A percentile compares a stretch with the other conserved stretches of the same genome.
phyloP scores from a whole-genome alignment of 2,113 vertebrate genomes.

The Spilogale gracilis region DNA sequence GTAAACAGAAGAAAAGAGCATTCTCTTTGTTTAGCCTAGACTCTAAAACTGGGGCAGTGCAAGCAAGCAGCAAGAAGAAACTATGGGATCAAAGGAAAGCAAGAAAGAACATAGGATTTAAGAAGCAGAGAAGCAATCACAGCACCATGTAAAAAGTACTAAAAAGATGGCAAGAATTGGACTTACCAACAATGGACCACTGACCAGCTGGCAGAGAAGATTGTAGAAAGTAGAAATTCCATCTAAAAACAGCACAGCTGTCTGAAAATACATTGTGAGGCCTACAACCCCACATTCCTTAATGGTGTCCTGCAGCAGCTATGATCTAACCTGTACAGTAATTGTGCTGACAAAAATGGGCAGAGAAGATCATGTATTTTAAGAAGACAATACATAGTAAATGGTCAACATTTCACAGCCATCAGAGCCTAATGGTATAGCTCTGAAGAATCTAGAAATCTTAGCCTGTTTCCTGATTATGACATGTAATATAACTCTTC shows the following conservation, averaged over 20 bases:
- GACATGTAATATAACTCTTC: slow-evolving; percentile 52
- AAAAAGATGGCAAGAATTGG: neutral
- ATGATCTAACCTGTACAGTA: neutral
- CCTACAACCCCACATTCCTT: neutral
- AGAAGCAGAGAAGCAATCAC: neutral
- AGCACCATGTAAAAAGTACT: neutral
- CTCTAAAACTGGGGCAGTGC: neutral
- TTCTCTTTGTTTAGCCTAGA: neutral
- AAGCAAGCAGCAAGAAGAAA: neutral
- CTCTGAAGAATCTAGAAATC: slow-evolving; percentile 23
- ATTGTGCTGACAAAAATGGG: neutral
- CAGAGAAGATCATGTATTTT: neutral
- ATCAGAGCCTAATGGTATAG: neutral
- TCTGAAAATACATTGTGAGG: neutral
- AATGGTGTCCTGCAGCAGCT: neutral
- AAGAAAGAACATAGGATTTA: neutral
- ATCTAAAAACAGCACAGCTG: neutral
- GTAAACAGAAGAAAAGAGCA: neutral
- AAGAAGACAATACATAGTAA: neutral
- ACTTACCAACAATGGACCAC: neutral
- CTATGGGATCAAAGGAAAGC: neutral
- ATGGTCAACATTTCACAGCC: neutral
- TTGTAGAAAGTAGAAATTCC: neutral
- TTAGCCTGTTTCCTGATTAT: neutral
- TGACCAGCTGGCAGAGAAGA: neutral